phyloP scores from a whole-genome alignment of 2,113 vertebrate species.

The Pygoscelis antarcticus region DNA sequence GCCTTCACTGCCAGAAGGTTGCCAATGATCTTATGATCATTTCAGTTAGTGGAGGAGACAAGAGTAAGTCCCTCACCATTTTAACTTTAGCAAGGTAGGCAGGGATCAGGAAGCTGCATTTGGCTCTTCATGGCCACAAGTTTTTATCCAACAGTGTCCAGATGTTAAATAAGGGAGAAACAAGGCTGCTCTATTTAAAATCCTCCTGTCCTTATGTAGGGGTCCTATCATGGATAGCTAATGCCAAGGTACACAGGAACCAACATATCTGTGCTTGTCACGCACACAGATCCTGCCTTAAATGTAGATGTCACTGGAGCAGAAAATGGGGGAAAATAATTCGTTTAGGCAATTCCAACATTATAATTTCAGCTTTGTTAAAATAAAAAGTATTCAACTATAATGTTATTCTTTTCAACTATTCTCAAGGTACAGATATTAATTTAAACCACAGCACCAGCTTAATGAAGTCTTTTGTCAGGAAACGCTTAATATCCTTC shows the following conservation, averaged over 20 bases:
- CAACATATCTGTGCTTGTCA: not conserved
- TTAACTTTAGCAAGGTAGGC: not conserved
- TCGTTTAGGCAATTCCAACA: not conserved
- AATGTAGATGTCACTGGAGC: not conserved
- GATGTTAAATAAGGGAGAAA: not conserved
- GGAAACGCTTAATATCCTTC: not conserved
- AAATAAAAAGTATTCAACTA: not conserved
- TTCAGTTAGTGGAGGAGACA: not conserved
- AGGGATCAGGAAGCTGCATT: not conserved
- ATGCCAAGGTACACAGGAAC: not conserved
- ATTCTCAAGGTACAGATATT: not conserved
- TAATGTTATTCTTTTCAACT: not conserved
- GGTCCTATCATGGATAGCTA: not conserved
- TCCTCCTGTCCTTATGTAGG: not conserved
- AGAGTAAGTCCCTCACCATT: not conserved
- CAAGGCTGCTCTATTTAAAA: not conserved
- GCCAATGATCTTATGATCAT: not conserved
- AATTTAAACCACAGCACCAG: not conserved
- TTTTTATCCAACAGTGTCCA: not conserved
- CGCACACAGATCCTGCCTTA: not conserved
- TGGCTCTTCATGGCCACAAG: not conserved
- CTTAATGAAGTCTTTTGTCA: not conserved
- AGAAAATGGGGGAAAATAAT: not conserved
- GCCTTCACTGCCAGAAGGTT: not conserved
- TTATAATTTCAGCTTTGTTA: not conserved